phyloP scores from a whole-genome alignment of 1,140 invertebrate genomes.

The Zaprionus taronus region DNA sequence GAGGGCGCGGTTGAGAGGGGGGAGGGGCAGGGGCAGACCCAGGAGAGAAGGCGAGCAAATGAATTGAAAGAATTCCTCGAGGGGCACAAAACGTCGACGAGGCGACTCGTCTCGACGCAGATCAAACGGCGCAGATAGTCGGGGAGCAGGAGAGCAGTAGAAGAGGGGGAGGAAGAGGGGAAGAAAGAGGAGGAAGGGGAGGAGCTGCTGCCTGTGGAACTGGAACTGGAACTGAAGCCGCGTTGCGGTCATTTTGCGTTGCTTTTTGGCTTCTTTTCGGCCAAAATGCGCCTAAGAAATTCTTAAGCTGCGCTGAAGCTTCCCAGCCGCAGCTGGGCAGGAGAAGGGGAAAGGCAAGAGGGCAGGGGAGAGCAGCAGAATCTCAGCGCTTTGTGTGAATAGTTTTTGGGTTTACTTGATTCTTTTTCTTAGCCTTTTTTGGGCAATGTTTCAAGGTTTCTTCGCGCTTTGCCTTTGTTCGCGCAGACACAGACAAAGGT shows the following conservation, averaged over 20 bases:
- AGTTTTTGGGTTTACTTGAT: slow-evolving; percentile 42
- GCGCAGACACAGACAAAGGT: slow-evolving; percentile 10
- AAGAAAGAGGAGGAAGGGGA: not conserved
- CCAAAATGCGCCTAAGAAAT: slow-evolving; percentile 68
- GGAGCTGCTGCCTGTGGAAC: not conserved
- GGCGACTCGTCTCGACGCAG: slow-evolving; percentile 48
- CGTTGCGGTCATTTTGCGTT: slow-evolving; percentile 35
- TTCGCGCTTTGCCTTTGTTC: slow-evolving; percentile 60
- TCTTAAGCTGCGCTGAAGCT: slow-evolving; percentile 47
- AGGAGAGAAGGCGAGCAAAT: slow-evolving; percentile 52
- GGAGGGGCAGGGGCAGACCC: not conserved
- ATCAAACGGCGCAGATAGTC: slow-evolving; percentile 73
- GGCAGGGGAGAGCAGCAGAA: not conserved
- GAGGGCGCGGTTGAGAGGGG: not conserved
- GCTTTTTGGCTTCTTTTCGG: not conserved
- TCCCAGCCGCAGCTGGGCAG: slow-evolving; percentile 12
- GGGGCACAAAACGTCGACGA: slow-evolving; percentile 68
- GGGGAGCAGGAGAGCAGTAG: slow-evolving; percentile 1
- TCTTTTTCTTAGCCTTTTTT: slow-evolving; percentile 13
- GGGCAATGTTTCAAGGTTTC: slow-evolving; percentile 58
- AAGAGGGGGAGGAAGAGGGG: slow-evolving; percentile 1
- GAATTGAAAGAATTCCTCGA: slow-evolving; percentile 80
- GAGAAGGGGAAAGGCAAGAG: not conserved
- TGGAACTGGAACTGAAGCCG: slow-evolving; percentile 12
- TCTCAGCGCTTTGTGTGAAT: slow-evolving; percentile 50